phyloP scores from a whole-genome alignment of 1,140 invertebrate species.

The Ylistrum balloti region DNA sequence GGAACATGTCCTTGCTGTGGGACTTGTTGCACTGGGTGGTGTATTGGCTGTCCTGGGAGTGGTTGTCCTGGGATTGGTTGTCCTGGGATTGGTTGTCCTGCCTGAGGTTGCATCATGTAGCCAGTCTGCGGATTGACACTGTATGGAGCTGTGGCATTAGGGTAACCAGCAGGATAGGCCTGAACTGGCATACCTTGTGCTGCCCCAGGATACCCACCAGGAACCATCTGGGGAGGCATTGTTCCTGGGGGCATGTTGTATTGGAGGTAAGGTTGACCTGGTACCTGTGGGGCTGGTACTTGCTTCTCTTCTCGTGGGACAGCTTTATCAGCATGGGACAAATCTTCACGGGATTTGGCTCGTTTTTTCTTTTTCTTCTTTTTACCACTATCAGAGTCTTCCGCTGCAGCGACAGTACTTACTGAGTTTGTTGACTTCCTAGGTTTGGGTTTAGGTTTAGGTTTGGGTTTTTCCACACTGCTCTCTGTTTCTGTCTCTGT shows the following conservation, averaged over 20 bases:
- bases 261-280: slow-evolving; percentile 42
- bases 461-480: slow-evolving; percentile 56
- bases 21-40: not conserved
- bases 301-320: slow-evolving; percentile 44
- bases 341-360: slow-evolving; percentile 8
- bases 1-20: not conserved
- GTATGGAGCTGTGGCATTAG: not conserved
- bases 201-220: slow-evolving; percentile 47
- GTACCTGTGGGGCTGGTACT: not conserved
- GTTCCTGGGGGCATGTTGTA: slow-evolving; percentile 10
- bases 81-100: slow-evolving; percentile 10
- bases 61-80: not conserved
- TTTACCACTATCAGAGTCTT: slow-evolving; percentile 47
- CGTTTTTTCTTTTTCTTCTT: slow-evolving; percentile 28
- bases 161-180: slow-evolving; percentile 43
- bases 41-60: not conserved
- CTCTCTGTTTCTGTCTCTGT: slow-evolving; percentile 32
- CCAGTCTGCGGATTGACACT: slow-evolving; percentile 26
- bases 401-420: slow-evolving; percentile 49
- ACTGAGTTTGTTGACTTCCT: slow-evolving; percentile 61
- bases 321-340: not conserved
- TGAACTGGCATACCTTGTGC: slow-evolving; percentile 18
- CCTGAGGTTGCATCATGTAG: slow-evolving; percentile 32
- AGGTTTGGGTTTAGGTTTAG: slow-evolving; percentile 71
- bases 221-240: slow-evolving; percentile 45